Percentiles rank a stretch among this genome's conserved stretches.
phyloP scores from a whole-genome alignment of 1,140 invertebrate genomes.

The Drosophila ohnishii region DNA sequence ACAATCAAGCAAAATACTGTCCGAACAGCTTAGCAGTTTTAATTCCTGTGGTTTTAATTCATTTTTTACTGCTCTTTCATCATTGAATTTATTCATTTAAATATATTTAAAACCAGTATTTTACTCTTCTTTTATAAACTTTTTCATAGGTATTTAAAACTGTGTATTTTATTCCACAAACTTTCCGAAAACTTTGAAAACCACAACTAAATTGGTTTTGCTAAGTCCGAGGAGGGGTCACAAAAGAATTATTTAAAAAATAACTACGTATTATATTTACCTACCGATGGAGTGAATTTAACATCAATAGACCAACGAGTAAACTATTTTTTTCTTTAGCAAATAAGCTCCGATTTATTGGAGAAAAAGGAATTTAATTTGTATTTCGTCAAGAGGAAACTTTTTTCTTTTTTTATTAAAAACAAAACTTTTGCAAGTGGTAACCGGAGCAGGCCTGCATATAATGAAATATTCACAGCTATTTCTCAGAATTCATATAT shows the following conservation, averaged over 20 bases:
- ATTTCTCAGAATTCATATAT: constrained; percentile 9
- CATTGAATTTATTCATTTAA: background rate
- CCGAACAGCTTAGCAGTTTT: background rate
- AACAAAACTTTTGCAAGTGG: background rate
- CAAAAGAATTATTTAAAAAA: background rate
- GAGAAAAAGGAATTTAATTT: background rate
- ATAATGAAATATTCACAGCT: background rate
- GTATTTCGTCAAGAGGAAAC: background rate
- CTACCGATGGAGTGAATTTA: background rate
- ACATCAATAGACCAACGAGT: background rate
- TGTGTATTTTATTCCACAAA: background rate
- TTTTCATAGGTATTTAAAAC: background rate
- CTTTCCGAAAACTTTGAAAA: background rate
- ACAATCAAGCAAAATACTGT: background rate
- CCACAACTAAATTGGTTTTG: background rate
- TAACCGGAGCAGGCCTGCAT: background rate
- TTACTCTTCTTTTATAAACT: background rate
- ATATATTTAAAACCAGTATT: background rate
- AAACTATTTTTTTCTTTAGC: background rate
- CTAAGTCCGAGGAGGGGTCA: too few species aligned
- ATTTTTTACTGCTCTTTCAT: background rate
- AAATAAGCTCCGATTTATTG: background rate
- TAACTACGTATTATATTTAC: background rate
- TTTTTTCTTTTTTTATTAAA: background rate
- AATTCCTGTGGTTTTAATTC: background rate